Evolutionary conservation across 1,140 invertebrate species (phyloP).

Genomic region (Dreissena polymorpha): DNA sequence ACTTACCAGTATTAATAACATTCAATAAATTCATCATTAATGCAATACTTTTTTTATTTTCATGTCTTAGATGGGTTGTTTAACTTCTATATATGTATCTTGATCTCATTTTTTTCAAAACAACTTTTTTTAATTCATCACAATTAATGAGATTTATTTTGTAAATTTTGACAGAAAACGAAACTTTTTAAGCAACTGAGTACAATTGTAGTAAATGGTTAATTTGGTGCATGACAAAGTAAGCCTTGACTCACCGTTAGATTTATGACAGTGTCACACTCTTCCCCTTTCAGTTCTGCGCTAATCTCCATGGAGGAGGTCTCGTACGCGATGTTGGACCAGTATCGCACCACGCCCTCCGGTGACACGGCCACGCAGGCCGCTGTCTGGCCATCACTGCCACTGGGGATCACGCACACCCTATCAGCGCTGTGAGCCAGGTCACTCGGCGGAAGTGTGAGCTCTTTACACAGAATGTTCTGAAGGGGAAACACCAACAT

Average conservation of each 20-base stretch:
- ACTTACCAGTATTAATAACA: no score
- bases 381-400: slow-evolving; percentile 88
- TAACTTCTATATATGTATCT: no score
- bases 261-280: slow-evolving; percentile 83
- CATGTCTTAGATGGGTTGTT: no score
- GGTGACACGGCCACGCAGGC: slow-evolving; percentile 91
- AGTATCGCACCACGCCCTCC: slow-evolving; percentile 94
- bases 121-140: no score
- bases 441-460: slow-evolving; percentile 94
- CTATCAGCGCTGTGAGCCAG: slow-evolving; percentile 94
- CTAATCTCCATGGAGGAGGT: slow-evolving; percentile 91
- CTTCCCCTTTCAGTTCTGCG: slow-evolving; percentile 88
- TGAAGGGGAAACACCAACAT: slow-evolving; percentile 51
- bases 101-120: no score
- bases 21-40: no score
- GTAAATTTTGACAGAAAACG: no score
- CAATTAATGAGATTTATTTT: no score
- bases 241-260: slow-evolving; percentile 60
- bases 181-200: no score
- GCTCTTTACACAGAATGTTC: slow-evolving; percentile 86
- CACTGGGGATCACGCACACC: slow-evolving; percentile 87
- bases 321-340: slow-evolving; percentile 94
- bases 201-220: no score
- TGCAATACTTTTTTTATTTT: no score
- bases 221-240: no score